These are phyloP conservation scores for Cephus cinctus DNA, from an alignment of 1,140 invertebrate species.

Conservation along the genomic window DNA sequence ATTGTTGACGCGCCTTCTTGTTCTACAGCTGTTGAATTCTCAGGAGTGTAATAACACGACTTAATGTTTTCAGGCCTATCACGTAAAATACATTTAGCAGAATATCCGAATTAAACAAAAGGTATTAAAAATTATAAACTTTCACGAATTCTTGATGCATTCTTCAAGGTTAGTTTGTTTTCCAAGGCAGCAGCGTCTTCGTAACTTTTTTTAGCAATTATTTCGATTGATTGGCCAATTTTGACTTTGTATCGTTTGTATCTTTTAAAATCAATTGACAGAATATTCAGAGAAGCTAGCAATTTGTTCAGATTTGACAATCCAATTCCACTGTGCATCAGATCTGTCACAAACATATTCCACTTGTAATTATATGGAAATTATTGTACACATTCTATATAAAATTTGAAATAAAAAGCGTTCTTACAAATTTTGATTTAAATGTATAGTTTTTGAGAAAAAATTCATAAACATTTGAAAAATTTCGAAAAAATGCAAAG, in stretches of 20 bases:
- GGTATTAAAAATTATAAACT: slow-evolving; percentile 5
- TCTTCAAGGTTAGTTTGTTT: slow-evolving; percentile 1
- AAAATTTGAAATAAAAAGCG: too few relatives aligned
- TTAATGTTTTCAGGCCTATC: slow-evolving; percentile 2
- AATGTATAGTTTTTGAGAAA: too few relatives aligned
- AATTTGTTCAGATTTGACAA: slow-evolving; percentile 9
- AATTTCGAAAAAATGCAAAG: too few relatives aligned
- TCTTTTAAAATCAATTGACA: neutral
- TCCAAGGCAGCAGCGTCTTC: slow-evolving; percentile 2
- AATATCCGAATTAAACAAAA: slow-evolving; percentile 3
- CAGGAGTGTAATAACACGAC: slow-evolving; percentile 1
- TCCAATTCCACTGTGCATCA: slow-evolving; percentile 5
- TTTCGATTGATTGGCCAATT: slow-evolving; percentile 1
- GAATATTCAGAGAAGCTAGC: slow-evolving; percentile 10
- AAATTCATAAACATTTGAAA: too few relatives aligned
- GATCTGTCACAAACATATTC: neutral
- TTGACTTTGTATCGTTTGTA: slow-evolving; percentile 12
- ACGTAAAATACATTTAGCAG: slow-evolving; percentile 2
- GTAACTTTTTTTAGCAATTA: slow-evolving; percentile 7
- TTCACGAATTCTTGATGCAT: slow-evolving; percentile 4
- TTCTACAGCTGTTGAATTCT: too few relatives aligned
- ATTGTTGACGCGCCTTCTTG: too few relatives aligned
- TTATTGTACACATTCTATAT: too few relatives aligned
- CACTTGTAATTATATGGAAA: too few relatives aligned
- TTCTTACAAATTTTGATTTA: too few relatives aligned